Evolutionary conservation across 37 sponge, comb jelly and placozoan genomes (phyloP).

Genomic region (Hexactinellida sp.): DNA sequence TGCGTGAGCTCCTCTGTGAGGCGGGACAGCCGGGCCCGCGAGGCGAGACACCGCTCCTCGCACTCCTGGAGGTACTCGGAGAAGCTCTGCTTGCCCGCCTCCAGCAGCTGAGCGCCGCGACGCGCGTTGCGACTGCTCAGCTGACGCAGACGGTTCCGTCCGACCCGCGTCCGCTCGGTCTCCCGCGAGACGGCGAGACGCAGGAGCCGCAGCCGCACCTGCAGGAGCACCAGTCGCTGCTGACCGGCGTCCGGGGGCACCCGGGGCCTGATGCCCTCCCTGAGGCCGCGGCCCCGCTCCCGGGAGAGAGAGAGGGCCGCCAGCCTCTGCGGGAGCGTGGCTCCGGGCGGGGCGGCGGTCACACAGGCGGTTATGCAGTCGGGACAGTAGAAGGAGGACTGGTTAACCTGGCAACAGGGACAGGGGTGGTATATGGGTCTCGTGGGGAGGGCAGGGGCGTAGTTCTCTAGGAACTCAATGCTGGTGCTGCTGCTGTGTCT

Average conservation of each 20-base stretch:
- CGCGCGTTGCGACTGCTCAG: neutral
- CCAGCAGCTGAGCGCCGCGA: neutral
- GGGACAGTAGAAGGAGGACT: neutral
- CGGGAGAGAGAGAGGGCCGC: neutral
- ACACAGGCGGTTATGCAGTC: neutral
- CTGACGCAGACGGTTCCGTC: neutral
- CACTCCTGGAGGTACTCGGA: neutral
- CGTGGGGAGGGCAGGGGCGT: neutral
- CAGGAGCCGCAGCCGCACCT: neutral
- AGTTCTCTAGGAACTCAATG: neutral
- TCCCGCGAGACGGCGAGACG: neutral
- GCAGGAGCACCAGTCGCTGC: neutral
- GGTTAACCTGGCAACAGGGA: neutral
- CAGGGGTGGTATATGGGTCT: neutral
- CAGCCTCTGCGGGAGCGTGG: neutral
- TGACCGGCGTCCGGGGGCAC: neutral
- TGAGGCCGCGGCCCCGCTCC: neutral
- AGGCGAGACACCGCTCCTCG: neutral
- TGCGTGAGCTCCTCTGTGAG: neutral
- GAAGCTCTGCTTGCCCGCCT: neutral
- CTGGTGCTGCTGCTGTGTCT: neutral
- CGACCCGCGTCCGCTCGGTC: neutral
- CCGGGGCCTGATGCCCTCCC: neutral
- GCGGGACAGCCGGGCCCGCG: neutral
- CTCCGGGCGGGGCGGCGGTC: neutral